Base-by-base conservation (phyloP, 2,113 vertebrate species). In the Spilogale gracilis region DNA sequence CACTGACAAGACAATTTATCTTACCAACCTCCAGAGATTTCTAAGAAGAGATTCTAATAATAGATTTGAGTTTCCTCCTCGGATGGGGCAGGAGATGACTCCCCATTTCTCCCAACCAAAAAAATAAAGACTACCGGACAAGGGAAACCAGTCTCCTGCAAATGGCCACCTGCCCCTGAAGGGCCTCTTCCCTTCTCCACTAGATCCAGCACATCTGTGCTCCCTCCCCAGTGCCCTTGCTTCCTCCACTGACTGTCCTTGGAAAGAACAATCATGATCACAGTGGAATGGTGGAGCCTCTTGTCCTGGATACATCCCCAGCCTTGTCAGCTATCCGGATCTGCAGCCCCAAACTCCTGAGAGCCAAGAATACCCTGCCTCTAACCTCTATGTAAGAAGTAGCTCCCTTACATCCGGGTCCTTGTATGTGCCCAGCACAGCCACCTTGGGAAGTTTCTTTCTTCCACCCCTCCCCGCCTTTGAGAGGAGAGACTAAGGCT, bases 221-320 rank as follows among this genome's bases (percentile, higher is more conserved):
- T 97, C 96, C 81, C 88, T 91, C 96, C 84, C 96, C 54, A 71
- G 27, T 30, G 93, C 90, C 95, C 79, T 84, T 78, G 97, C 94
- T 98, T 97, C 97, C 96, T 97, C 60, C 91, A 92, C 63, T 3
- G 76, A 81, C 84, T 69, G 94, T 96, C 96, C 96, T 98, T 96
- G 94, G 97, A 83, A 97, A 98, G 96, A 97, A 97, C 96, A 94
- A 97, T 96, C 43, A 5, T n/a, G 43, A 96, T 76, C 95, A 94
- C 97, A 97, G 96, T 97, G 98, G 96, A 98, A 91, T 8, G 30
- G 88, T 78, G 63, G 65, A 87, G 96, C 56, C 73, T 85, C 96
- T 94, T 97, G 89, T 94, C 94, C 78, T 56, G 84, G 96, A 97
- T 95, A 92, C 83, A 90, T 95, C 95, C 52, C 81, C 76, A 95